phyloP scores from a whole-genome alignment of 2,797 vertebrate species.

The Otolemur crassicaudatus region DNA sequence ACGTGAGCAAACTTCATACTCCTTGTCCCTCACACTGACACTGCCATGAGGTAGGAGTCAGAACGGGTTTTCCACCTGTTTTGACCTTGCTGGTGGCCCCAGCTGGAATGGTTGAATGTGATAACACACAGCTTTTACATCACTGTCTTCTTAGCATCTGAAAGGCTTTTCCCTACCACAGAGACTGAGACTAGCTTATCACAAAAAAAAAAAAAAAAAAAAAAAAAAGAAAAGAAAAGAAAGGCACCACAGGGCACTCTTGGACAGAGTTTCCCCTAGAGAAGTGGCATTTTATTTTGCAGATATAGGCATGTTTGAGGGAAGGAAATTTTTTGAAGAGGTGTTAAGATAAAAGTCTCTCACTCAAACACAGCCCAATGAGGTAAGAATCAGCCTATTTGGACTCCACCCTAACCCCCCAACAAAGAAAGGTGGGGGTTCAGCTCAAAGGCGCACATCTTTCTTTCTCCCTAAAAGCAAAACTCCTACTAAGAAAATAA shows the following conservation, averaged over 20 bases:
- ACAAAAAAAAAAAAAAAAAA: background rate
- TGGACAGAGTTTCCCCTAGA: background rate
- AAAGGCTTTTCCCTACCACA: background rate
- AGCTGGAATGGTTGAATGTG: background rate
- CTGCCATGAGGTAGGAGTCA: background rate
- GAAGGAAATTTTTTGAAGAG: background rate
- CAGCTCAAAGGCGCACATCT: background rate
- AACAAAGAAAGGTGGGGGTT: background rate
- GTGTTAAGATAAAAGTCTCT: background rate
- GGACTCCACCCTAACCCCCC: background rate
- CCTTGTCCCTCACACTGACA: background rate
- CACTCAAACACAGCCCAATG: background rate
- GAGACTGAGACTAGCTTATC: background rate
- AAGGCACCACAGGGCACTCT: background rate
- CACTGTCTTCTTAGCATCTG: background rate
- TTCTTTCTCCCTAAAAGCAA: background rate
- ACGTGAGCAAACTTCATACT: background rate
- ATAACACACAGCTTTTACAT: background rate
- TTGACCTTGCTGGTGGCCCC: background rate
- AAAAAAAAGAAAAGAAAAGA: background rate
- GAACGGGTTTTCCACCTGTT: background rate
- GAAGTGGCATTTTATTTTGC: background rate
- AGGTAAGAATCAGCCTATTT: background rate
- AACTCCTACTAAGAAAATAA: constrained; percentile 32
- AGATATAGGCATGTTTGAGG: background rate